A percentile compares a stretch with the other conserved stretches of the same genome.
phyloP scores from a whole-genome alignment of 2,797 vertebrate species.

The Xyrichtys novacula region DNA sequence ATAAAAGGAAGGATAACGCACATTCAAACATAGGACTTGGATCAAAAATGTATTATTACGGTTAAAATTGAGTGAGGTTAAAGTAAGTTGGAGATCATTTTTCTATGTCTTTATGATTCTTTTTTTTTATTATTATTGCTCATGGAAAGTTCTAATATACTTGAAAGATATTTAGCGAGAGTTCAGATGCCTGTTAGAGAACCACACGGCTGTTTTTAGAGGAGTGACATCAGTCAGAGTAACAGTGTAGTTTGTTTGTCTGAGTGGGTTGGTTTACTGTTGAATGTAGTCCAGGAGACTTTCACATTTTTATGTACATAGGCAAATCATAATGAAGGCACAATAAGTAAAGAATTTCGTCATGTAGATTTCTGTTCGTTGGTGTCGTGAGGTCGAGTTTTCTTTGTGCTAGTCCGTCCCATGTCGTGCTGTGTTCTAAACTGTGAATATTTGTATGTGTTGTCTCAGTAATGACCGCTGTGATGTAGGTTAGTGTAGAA shows the following conservation, averaged over 20 bases:
- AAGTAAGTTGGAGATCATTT: constrained; percentile 69
- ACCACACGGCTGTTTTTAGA: constrained; percentile 62
- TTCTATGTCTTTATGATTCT: constrained; percentile 56
- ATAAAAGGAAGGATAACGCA: constrained; percentile 78
- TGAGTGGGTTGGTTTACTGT: constrained; percentile 80
- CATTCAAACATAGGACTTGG: constrained; percentile 74
- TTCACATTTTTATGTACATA: constrained; percentile 82
- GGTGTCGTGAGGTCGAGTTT: constrained; percentile 70
- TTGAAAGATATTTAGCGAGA: constrained; percentile 83
- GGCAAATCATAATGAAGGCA: constrained; percentile 83
- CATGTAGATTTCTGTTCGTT: constrained; percentile 66
- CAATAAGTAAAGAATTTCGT: constrained; percentile 76
- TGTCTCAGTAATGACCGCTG: constrained; percentile 82
- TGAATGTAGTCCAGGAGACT: constrained; percentile 84
- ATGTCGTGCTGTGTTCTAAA: constrained; percentile 84
- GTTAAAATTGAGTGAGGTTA: constrained; percentile 67
- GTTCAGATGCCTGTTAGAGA: constrained; percentile 70
- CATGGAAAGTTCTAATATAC: constrained; percentile 84
- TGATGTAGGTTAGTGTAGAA: constrained; percentile 81
- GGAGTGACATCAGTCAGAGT: constrained; percentile 71
- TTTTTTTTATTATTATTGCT: constrained; percentile 62
- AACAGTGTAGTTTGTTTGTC: constrained; percentile 79
- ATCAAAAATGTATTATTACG: constrained; percentile 74
- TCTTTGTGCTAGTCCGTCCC: constrained; percentile 81
- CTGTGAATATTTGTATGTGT: constrained; percentile 87